Base-by-base conservation (phyloP, 2,888 invertebrate species). In the Calliopum simillimum region DNA sequence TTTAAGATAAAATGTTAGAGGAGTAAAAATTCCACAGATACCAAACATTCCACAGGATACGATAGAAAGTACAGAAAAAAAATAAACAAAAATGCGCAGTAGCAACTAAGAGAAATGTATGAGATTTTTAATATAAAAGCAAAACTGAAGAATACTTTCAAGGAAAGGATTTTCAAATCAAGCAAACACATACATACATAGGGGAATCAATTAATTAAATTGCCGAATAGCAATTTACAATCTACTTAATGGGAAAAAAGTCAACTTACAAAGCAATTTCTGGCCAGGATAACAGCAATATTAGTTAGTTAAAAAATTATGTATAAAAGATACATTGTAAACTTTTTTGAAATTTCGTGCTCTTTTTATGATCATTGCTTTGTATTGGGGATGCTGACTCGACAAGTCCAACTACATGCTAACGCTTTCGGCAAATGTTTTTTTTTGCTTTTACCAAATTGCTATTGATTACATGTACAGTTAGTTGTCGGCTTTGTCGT, bases 261-360 rank as follows among this genome's bases (percentile, higher is more conserved):
- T 74, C 74, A 73, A 74, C 76, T 75, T 73, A 76, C 71, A 76
- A 76, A 77, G 76, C 76, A 75, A 73, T 72, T 74, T 76, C 75
- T 61, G 68, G 73, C 69, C 73, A 76, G 78, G 78, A 41, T 58
- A 59, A 51, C 78, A 78, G 76, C 43, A 69, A 44, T 43, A 53
- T 16, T 21, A 51, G 12, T 19, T 21, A 33, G 56, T 19, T 33
- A 4, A 43, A 25, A 13, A 23, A 25, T 13, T n/a, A n/a, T n/a
- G n/a, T n/a, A n/a, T n/a, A n/a, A 33, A 33, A 8, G 33, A 33
- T 33, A 33, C 33, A 33, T 33, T 1, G 6, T 33, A 6, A 33
- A 8, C 8, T 33, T 33, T 6, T 33, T 6, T 33, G 33, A 33
- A 33, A 33, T 8, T 33, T 33, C 33, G 33, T 6, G 5, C 8